Conservation (phyloP, 1,140 invertebrate genomes). For the Zaprionus nigranus region DNA sequence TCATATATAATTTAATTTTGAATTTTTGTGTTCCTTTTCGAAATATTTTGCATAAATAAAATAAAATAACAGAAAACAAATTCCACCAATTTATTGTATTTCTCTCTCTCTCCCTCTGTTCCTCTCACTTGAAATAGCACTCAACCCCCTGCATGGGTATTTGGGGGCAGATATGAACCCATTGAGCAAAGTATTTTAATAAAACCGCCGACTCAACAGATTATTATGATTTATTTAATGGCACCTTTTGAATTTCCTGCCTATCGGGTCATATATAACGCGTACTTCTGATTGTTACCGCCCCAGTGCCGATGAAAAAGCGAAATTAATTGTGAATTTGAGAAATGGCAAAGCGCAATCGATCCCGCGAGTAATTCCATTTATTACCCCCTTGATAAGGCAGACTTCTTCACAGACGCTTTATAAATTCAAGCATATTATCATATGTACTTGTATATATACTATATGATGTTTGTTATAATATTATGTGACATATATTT, state of each 20-base stretch:
- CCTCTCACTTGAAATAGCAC: neutral
- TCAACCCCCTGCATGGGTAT: neutral
- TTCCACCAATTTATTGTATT: constrained; percentile 8
- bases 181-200: constrained; percentile 15
- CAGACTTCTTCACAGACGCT: neutral
- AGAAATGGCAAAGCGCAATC: constrained; percentile 4
- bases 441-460: neutral
- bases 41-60: constrained; percentile 85
- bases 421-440: neutral
- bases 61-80: constrained; percentile 84
- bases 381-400: constrained; percentile 3
- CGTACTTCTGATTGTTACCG: constrained; percentile 10
- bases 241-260: constrained; percentile 22
- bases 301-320: neutral
- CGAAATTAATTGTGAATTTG: constrained; percentile 29
- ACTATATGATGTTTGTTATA: neutral
- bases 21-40: constrained; percentile 84
- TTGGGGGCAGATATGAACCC: constrained; percentile 21
- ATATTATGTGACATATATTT: neutral
- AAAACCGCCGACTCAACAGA: constrained; percentile 26
- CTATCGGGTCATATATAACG: constrained; percentile 16
- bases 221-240: constrained; percentile 64
- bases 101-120: neutral
- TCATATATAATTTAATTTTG: constrained; percentile 80
- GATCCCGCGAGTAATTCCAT: constrained; percentile 6